A percentile compares a stretch with the other conserved stretches of the same genome.
Evolutionary conservation across 2,888 invertebrate species (phyloP).

Genomic region (Stenotaenia linearis): DNA sequence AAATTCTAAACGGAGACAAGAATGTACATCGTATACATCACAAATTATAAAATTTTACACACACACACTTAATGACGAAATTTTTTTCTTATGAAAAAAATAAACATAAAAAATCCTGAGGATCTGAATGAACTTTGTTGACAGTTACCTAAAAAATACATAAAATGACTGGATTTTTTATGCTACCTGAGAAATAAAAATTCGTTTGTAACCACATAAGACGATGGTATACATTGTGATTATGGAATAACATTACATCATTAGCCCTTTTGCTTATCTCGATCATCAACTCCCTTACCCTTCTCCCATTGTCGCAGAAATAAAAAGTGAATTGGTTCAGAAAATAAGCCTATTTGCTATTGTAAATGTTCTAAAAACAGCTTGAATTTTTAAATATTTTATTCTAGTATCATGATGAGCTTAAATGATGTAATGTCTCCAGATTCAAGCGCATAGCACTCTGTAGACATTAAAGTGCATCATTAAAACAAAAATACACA

Average conservation of each 20-base stretch:
- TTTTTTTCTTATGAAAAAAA: neutral
- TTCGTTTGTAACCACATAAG: constrained; percentile 27
- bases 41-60: constrained; percentile 29
- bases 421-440: constrained; percentile 21
- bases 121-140: constrained; percentile 6
- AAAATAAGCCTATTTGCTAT: neutral
- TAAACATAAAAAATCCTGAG: constrained; percentile 30
- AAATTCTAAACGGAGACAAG: neutral
- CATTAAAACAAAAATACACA: constrained; percentile 13
- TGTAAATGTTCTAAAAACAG: neutral
- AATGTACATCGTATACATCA: constrained; percentile 33
- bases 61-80: neutral
- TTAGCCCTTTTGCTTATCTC: constrained; percentile 21
- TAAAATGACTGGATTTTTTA: constrained; percentile 10
- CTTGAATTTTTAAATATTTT: neutral
- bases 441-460: constrained; percentile 3
- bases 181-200: constrained; percentile 28
- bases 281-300: constrained; percentile 7
- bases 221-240: constrained; percentile 17
- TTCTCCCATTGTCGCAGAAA: neutral
- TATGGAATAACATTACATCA: constrained; percentile 24
- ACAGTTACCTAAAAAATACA: neutral
- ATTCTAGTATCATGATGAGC: neutral
- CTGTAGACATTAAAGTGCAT: constrained; percentile 17
- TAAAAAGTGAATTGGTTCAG: neutral